Conservation (phyloP, 2,113 vertebrate species). For the Nothoprocta pentlandii region DNA sequence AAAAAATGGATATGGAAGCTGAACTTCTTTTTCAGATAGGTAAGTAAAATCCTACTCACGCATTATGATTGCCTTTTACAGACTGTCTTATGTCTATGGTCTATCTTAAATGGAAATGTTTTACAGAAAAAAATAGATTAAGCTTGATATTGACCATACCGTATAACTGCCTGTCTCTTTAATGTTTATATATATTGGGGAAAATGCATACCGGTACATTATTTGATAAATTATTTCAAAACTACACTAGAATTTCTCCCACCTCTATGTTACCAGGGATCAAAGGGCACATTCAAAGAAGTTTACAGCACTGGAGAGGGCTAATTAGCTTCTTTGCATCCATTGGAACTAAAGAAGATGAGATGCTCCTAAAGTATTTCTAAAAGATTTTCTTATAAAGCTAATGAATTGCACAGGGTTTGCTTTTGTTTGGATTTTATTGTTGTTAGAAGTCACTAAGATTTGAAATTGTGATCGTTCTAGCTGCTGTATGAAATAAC, state of each 20-base stretch:
- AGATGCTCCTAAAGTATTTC: neutral
- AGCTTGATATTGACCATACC: neutral
- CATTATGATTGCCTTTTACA: neutral
- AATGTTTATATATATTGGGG: neutral
- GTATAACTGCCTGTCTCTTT: neutral
- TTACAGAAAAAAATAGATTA: neutral
- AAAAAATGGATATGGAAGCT: slow-evolving; percentile 78
- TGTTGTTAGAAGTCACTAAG: neutral
- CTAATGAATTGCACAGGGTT: neutral
- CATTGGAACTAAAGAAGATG: neutral
- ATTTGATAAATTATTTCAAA: neutral
- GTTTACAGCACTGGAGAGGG: neutral
- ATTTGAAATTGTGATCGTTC: neutral
- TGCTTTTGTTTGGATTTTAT: neutral
- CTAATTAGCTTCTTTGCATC: neutral
- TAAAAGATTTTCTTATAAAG: neutral
- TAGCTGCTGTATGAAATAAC: neutral
- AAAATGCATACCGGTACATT: neutral
- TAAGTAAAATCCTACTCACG: slow-evolving; percentile 30
- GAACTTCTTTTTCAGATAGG: slow-evolving; percentile 87
- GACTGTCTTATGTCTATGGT: neutral
- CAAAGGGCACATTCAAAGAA: neutral
- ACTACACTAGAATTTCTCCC: neutral
- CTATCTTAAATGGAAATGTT: neutral
- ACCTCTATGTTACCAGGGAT: neutral